Evolutionary conservation across 2,888 invertebrate species (phyloP), one percentile per base, ranked within the genome.

Genomic region (Drosophila ezoana): DNA sequence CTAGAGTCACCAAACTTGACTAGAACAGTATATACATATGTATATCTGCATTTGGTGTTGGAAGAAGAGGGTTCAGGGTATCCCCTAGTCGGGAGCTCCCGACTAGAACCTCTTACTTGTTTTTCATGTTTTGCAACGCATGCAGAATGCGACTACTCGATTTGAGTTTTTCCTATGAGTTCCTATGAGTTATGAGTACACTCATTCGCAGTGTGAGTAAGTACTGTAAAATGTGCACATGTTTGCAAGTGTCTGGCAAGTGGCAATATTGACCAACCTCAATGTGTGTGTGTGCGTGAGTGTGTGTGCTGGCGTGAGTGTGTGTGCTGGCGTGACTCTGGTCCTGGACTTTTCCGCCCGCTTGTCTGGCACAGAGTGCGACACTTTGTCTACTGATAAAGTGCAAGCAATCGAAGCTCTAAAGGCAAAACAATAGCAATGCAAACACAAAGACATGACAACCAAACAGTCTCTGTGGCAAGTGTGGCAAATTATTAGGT

Each of bases 341-440:
- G 58, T 54, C 64, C 56, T 71, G 68, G 56, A 52, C 57, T 69
- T 62, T 20, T 54, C 44, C 64, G 51, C 37, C 40, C 43, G 44
- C n/a, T 43, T 62, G 59, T 57, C 65, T 71, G 73, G 57, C 73
- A 83, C 73, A 80, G 61, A 54, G 58, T 72, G 89, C 86, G 86
- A 78, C 84, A 83, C 87, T 79, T 76, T 80, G 89, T 80, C 84
- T 88, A 65, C 87, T 88, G 89, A 85, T 88, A 88, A 64, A 75
- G 65, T 53, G 68, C 82, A 67, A 63, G 69, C 70, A 79, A 64
- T 59, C 64, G 63, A 56, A 59, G 47, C 47, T 64, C 66, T 18
- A 66, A 57, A 38, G 65, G 58, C 66, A 65, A 72, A 62, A 76
- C 75, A 76, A 72, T 63, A 56, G 66, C 66, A 72, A 65, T 41